Evolutionary conservation across 2,113 vertebrate genomes (phyloP).

Genomic region (Microcebus lehilahytsara): DNA sequence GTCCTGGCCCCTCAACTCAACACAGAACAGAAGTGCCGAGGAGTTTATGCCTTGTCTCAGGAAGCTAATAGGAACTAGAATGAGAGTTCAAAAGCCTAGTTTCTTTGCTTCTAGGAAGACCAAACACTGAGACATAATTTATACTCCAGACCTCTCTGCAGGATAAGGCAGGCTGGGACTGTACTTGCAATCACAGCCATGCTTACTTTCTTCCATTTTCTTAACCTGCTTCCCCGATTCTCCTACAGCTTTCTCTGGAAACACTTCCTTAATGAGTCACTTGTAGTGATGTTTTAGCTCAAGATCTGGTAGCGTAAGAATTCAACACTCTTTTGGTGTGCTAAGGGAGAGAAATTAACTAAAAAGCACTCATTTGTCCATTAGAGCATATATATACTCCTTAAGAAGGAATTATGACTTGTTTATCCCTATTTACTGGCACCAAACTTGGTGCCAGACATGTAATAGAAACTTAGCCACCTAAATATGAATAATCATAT

Average conservation of each 20-base stretch:
- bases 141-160: not conserved
- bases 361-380: not conserved
- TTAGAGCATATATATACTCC: not conserved
- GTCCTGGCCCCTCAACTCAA: not conserved
- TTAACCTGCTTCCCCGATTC: not conserved
- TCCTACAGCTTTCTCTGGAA: not conserved
- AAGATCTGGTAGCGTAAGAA: not conserved
- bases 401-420: not conserved
- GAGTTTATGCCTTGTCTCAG: not conserved
- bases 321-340: not conserved
- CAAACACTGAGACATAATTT: not conserved
- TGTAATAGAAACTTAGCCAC: not conserved
- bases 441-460: not conserved
- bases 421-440: not conserved
- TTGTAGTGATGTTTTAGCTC: not conserved
- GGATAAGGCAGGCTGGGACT: not conserved
- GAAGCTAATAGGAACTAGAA: not conserved
- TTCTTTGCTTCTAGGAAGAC: not conserved
- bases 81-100: not conserved
- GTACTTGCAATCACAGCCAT: not conserved
- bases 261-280: slow-evolving; percentile 15
- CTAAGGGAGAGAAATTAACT: not conserved
- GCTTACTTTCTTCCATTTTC: not conserved
- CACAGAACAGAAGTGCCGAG: not conserved
- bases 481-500: not conserved